These are phyloP conservation scores for Eleginops maclovinus DNA, from an alignment of 2,113 vertebrate genomes.

Conservation along the genomic window DNA sequence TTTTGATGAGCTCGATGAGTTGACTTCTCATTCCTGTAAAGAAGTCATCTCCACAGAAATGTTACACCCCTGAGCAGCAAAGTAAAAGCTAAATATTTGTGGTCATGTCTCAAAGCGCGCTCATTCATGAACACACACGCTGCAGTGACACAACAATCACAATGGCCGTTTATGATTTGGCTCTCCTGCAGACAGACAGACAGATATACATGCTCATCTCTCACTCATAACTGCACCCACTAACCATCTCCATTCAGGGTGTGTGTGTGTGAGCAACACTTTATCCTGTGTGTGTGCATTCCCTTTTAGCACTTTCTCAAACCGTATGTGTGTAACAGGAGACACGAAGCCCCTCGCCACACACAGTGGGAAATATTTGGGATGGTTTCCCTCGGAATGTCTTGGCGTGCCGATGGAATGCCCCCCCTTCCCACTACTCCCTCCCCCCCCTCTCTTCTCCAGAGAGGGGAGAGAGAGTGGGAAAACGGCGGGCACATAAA, in stretches of 20 bases:
- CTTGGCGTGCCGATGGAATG: constrained; percentile 85
- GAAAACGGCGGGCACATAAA: constrained; percentile 51
- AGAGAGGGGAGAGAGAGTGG: constrained; percentile 38
- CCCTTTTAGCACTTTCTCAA: constrained; percentile 51
- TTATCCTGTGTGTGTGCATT: constrained; percentile 26
- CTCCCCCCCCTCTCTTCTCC: constrained; percentile 58
- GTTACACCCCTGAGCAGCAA: background rate
- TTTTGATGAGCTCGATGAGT: constrained; percentile 20
- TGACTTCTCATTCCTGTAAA: constrained; percentile 4
- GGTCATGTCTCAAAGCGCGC: constrained; percentile 18
- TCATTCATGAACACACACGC: constrained; percentile 46
- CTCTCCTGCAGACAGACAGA: constrained; percentile 27
- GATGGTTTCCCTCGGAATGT: constrained; percentile 87
- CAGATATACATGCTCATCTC: constrained; percentile 4
- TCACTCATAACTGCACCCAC: constrained; percentile 20
- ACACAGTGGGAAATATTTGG: constrained; percentile 85
- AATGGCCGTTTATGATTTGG: constrained; percentile 27
- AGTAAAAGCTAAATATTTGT: constrained; percentile 31
- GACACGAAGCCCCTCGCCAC: constrained; percentile 65
- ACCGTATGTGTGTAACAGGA: constrained; percentile 63
- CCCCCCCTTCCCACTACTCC: constrained; percentile 43
- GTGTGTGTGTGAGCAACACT: constrained; percentile 25
- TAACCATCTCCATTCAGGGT: constrained; percentile 5
- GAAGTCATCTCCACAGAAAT: constrained; percentile 12
- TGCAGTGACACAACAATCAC: constrained; percentile 28